Percentiles rank a stretch among this genome's conserved stretches.
These are phyloP conservation scores for Trogon melanurus DNA, from an alignment of 2,113 vertebrate genomes.

Conservation along the genomic window DNA sequence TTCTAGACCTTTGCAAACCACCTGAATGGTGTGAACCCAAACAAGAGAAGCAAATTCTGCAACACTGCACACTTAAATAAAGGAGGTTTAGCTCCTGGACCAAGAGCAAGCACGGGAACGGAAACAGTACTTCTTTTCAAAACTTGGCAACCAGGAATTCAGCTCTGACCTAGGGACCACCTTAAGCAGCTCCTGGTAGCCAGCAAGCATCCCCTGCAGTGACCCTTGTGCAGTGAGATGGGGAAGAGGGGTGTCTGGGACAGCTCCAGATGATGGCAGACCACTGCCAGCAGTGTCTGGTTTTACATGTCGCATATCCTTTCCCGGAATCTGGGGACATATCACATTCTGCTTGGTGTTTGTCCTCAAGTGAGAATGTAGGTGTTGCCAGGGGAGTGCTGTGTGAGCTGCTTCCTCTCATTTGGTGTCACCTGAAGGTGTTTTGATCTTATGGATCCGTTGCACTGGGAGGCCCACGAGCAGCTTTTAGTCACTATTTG, in stretches of 20 bases:
- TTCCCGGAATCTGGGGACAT: background rate
- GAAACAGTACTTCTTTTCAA: background rate
- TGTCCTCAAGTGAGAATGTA: background rate
- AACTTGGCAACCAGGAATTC: background rate
- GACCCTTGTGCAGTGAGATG: rapidly evolving
- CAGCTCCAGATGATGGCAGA: background rate
- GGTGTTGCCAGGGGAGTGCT: background rate
- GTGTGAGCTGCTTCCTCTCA: background rate
- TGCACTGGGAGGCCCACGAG: background rate
- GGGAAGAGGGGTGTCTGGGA: background rate
- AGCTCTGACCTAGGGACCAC: background rate
- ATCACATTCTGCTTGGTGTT: background rate
- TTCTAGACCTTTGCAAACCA: background rate
- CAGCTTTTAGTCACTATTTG: background rate
- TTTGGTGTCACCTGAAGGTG: background rate
- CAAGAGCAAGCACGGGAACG: background rate
- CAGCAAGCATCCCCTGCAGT: rapidly evolving
- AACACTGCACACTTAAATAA: background rate
- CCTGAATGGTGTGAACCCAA: background rate
- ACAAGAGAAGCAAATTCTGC: background rate
- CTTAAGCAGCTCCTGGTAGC: background rate
- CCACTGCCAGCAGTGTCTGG: rapidly evolving
- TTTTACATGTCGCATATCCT: rapidly evolving
- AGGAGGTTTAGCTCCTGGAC: background rate
- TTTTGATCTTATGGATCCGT: background rate